Evolutionary conservation across 2,113 vertebrate genomes (phyloP), one percentile per base, ranked within the genome.

Genomic region (Cavia porcellus): DNA sequence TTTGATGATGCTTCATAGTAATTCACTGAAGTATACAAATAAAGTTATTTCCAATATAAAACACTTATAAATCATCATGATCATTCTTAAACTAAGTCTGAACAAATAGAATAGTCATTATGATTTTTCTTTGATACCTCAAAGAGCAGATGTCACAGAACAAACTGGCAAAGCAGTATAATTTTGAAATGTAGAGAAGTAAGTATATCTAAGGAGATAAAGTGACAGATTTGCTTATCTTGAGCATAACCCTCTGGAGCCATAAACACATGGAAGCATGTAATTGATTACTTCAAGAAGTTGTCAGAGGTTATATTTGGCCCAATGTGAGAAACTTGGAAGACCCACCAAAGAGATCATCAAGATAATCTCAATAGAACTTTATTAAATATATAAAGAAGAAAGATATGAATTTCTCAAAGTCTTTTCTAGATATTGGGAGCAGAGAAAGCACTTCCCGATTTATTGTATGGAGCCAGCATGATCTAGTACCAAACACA

Each of bases 21-120:
- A 92, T 91, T 90, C 83, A 62, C 2, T 92, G 25, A 91, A 7
- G 61, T 68, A 2, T 87, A 66, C 92, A 87, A 91, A 84, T 45
- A 57, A 88, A 47, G 35, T 47, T 42, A 62, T 22, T 86, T 89
- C 28, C 32, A 62, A 8, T 15, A 25, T 64, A 68, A 92, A 82
- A 45, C 70, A 64, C 68, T 45, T 93, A 35, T 38, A 89, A 93
- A 70, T 74, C 52, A 32, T 88, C 50, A 70, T 55, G 47, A 35
- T 82, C 50, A 82, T 74, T 42, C 38, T 94, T 79, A 87, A 90
- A 96, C 80, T 70, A 93, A 91, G 38, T 0, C 28, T 50, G 30
- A 72, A 88, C 57, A 77, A 74, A 64, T 75, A 32, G 86, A 70
- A 79, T 57, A 80, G 47, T 74, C 25, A 75, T 79, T 35, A 75